These are phyloP conservation scores for Toxonevra muliebris DNA, from an alignment of 2,888 invertebrate genomes.

Conservation along the genomic window DNA sequence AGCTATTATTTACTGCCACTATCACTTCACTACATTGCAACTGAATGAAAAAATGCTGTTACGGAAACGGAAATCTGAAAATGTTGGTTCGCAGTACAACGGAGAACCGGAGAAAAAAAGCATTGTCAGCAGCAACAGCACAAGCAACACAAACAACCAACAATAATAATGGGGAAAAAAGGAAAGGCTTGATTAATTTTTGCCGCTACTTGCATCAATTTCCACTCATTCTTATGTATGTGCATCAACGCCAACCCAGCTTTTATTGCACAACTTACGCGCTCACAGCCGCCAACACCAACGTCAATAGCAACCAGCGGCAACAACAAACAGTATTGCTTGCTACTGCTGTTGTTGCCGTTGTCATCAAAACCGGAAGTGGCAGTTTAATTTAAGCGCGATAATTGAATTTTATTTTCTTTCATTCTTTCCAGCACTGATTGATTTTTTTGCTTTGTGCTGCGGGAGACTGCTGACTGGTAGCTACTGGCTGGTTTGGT, in stretches of 20 bases:
- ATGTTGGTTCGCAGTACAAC: conserved; percentile 28
- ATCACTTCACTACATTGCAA: no score
- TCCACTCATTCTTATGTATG: no score
- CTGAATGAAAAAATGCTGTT: conserved; percentile 24
- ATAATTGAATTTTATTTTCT: conserved; percentile 59
- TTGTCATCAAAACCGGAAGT: conserved; percentile 60
- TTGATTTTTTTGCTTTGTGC: background rate
- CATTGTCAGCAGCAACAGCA: no score
- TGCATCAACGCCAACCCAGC: no score
- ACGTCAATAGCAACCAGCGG: background rate
- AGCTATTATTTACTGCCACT: no score
- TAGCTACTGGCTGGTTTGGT: no score
- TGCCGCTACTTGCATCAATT: no score
- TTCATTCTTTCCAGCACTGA: conserved; percentile 35
- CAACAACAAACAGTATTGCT: background rate
- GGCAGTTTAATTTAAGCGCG: conserved; percentile 61
- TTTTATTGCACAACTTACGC: background rate
- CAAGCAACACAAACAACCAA: no score
- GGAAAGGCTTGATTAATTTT: no score
- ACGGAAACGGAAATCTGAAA: conserved; percentile 40
- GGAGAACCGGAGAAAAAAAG: conserved; percentile 24
- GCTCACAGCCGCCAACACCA: conserved; percentile 11
- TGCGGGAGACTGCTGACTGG: no score
- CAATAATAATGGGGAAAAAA: no score
- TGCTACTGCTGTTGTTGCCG: no score